Conservation (phyloP, 2,113 vertebrate genomes). For the Dascyllus trimaculatus region DNA sequence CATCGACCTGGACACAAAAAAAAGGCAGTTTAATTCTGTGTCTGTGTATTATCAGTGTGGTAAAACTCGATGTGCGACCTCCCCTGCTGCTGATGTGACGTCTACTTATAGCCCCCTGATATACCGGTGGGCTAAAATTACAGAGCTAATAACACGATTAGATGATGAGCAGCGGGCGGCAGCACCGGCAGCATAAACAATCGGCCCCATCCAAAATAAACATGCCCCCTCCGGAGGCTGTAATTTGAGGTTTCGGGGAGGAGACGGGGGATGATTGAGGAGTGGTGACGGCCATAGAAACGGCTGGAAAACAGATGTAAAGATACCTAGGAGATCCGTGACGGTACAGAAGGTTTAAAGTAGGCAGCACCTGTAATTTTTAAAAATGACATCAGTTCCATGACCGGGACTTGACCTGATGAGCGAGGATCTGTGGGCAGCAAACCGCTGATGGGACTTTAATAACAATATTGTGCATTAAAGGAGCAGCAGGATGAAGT, state of each 20-base stretch:
- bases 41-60: no score
- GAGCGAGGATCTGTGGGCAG: background rate
- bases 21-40: background rate
- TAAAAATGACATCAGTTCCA: conserved; percentile 36
- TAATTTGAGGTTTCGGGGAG: conserved; percentile 70
- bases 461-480: background rate
- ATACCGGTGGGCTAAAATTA: conserved; percentile 59
- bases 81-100: conserved; percentile 30
- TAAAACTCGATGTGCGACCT: background rate
- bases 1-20: conserved; percentile 90
- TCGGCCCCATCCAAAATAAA: conserved; percentile 68
- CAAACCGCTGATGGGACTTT: background rate
- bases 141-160: conserved; percentile 75
- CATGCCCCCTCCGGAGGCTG: conserved; percentile 53
- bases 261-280: conserved; percentile 34
- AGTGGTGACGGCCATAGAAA: conserved; percentile 23
- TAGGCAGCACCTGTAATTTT: conserved; percentile 1
- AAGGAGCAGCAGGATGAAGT: no score
- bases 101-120: conserved; percentile 49
- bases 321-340: conserved; percentile 22
- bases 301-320: conserved; percentile 36
- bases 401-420: conserved; percentile 32
- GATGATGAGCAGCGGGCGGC: conserved; percentile 59
- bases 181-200: conserved; percentile 62
- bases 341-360: conserved; percentile 36